Evolutionary conservation across 2,888 invertebrate species (phyloP), one percentile per base, ranked within the genome.

Genomic region (Acanthopleura granulata): DNA sequence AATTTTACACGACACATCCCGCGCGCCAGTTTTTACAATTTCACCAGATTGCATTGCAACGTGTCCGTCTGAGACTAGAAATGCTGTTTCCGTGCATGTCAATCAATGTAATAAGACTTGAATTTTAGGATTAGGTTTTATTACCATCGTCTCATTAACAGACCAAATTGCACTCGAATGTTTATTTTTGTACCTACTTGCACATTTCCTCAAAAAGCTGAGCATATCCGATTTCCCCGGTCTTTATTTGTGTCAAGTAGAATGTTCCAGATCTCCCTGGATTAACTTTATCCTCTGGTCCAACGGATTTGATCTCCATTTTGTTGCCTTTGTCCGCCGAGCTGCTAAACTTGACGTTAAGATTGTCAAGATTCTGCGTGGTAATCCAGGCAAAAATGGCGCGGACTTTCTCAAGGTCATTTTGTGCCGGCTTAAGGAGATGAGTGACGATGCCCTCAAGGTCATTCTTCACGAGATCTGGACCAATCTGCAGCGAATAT

Each of bases 361-460:
- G 40, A 40, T 40, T 40, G 40, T 40, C 40, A 40, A 40, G 40
- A 40, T 40, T 40, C 18, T 79, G 72, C n/a, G 78, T 77, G 9
- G 79, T 77, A 49, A 79, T 74, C 77, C 78, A 81, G 40, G 22
- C 66, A 72, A 81, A 81, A 11, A 81, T 30, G 0, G 77, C 77
- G 6, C 79, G 72, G 16, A 77, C 74, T 40, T 69, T 62, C 50
- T 29, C 76, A n/a, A 76, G 50, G 71, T 76, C 75, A 22, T 25
- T 66, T 18, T 49, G 40, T 57, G 73, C 18, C n/a, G 49, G 18
- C 27, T 72, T 49, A 18, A 49, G 27, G n/a, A 75, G 16, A 51
- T 75, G 30, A 16, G 73, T 61, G n/a, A 72, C 70, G 49, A 73
- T 25, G 1, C 69, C 70, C 22, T 66, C 69, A 25, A 72, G 66